Percentiles rank a stretch among this genome's conserved stretches.
Conservation (phyloP, 2,113 vertebrate genomes). For the Sinocyclocheilus anophthalmus region DNA sequence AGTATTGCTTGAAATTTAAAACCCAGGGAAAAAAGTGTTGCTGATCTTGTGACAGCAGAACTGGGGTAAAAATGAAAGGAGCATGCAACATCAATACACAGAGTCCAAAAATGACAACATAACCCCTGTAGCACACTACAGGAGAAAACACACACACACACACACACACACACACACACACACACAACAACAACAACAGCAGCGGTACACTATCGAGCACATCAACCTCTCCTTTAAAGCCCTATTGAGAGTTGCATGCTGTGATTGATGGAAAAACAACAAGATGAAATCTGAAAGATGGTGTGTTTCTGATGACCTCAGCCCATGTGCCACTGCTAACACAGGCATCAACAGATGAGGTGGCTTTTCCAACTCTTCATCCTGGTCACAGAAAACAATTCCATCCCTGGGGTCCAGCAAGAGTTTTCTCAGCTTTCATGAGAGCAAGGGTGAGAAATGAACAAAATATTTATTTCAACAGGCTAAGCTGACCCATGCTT, state of each 20-base stretch:
- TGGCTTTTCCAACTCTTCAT: not conserved
- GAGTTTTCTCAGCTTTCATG: constrained; percentile 6
- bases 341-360: constrained; percentile 7
- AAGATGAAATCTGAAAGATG: constrained; percentile 34
- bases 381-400: constrained; percentile 14
- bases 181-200: not conserved
- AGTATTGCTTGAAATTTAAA: not conserved
- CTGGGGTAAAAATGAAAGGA: constrained; percentile 16
- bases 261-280: constrained; percentile 48
- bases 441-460: constrained; percentile 34
- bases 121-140: constrained; percentile 31
- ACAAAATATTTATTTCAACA: constrained; percentile 27
- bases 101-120: constrained; percentile 39
- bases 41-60: constrained; percentile 22
- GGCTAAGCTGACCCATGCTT: constrained; percentile 20
- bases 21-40: constrained; percentile 5
- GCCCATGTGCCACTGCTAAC: not conserved
- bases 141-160: not conserved
- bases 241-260: constrained; percentile 18
- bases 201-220: not conserved
- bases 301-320: constrained; percentile 48
- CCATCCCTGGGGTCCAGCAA: not conserved
- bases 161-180: not conserved
- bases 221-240: constrained; percentile 9
- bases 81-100: constrained; percentile 22